Conservation (phyloP, 2,113 vertebrate genomes). For the Sebastes schlegelii region DNA sequence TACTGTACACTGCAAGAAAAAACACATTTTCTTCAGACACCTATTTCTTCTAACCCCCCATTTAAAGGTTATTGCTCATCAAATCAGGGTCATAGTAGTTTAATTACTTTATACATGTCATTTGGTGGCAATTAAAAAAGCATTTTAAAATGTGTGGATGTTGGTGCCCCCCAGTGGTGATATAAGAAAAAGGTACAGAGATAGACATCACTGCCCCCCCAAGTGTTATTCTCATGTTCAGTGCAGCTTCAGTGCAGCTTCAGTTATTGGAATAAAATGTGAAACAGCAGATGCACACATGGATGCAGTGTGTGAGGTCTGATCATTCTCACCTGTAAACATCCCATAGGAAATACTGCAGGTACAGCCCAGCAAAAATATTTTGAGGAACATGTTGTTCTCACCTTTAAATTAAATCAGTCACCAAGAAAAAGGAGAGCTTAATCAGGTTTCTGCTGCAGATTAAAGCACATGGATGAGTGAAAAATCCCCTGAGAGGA, state of each 20-base stretch:
- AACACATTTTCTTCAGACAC: not conserved
- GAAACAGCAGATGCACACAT: not conserved
- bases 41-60: not conserved
- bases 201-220: not conserved
- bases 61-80: not conserved
- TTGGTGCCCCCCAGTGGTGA: not conserved
- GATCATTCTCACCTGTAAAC: not conserved
- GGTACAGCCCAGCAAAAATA: not conserved
- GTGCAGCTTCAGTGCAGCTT: not conserved
- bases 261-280: not conserved
- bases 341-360: not conserved
- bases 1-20: not conserved
- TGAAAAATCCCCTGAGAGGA: not conserved
- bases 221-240: not conserved
- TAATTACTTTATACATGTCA: not conserved
- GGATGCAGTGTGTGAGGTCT: not conserved
- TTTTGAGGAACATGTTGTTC: not conserved
- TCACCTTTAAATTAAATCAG: not conserved
- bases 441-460: not conserved
- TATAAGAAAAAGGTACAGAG: not conserved
- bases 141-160: conserved; percentile 2
- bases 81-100: not conserved
- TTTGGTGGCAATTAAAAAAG: not conserved
- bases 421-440: not conserved
- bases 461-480: conserved; percentile 21